Conservation (phyloP, 2,797 vertebrate species). For the Acanthiza pusilla region DNA sequence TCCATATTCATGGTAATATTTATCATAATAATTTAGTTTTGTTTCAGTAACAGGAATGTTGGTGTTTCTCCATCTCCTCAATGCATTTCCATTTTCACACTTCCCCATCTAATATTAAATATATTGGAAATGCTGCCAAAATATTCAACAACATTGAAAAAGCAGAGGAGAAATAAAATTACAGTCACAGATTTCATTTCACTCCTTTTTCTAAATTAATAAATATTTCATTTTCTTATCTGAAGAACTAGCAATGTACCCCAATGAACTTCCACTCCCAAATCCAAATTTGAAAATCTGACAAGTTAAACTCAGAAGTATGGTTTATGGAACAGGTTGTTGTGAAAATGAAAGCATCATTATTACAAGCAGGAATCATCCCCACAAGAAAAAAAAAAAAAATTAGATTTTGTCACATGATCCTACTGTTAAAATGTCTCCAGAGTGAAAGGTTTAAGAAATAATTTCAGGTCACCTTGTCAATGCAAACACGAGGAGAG, state of each 20-base stretch:
- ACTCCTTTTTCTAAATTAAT: slow-evolving; percentile 3
- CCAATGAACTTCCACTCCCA: not conserved
- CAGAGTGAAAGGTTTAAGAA: not conserved
- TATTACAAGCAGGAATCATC: not conserved
- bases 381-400: not conserved
- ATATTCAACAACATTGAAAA: slow-evolving; percentile 7
- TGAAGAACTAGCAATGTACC: not conserved
- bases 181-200: not conserved
- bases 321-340: not conserved
- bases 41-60: slow-evolving; percentile 27
- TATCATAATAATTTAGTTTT: slow-evolving; percentile 56
- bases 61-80: slow-evolving; percentile 21
- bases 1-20: slow-evolving; percentile 56
- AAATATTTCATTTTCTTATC: not conserved
- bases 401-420: not conserved
- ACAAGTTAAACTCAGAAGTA: not conserved
- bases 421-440: not conserved
- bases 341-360: not conserved
- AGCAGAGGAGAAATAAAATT: not conserved
- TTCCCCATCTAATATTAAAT: slow-evolving; percentile 23
- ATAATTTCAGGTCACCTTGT: not conserved
- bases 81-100: slow-evolving; percentile 50
- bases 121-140: slow-evolving; percentile 23
- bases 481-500: not conserved
- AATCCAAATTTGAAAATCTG: not conserved